These are phyloP conservation scores for Apodemia mormo DNA, from an alignment of 2,888 invertebrate species.

Conservation along the genomic window DNA sequence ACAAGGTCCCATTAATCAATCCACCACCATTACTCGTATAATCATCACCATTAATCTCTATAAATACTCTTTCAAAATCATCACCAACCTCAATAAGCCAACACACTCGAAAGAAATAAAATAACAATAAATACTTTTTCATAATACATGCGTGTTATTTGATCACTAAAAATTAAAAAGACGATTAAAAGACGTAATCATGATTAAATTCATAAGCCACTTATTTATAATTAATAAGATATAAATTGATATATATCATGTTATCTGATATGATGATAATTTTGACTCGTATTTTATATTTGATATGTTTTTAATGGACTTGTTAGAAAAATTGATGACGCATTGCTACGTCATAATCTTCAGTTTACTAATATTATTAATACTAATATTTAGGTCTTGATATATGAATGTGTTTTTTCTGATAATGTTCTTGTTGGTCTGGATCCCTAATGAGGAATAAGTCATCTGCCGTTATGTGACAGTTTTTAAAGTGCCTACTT, in stretches of 20 bases:
- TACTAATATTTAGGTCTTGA: too few species aligned
- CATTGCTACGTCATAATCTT: too few species aligned
- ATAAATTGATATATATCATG: neutral
- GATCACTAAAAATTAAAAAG: neutral
- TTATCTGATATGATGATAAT: conserved; percentile 1
- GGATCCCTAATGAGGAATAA: too few species aligned
- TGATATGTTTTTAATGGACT: neutral
- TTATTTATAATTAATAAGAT: conserved; percentile 14
- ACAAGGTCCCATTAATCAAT: conserved; percentile 42
- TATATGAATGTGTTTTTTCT: too few species aligned
- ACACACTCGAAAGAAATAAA: conserved; percentile 29
- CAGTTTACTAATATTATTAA: too few species aligned
- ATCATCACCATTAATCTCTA: conserved; percentile 26
- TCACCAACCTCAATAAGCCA: conserved; percentile 14
- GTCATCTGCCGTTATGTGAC: too few species aligned
- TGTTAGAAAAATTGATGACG: neutral
- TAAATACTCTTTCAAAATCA: conserved; percentile 11
- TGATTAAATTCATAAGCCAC: conserved; percentile 14
- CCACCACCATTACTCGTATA: neutral
- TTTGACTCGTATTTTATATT: neutral
- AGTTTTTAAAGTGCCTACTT: too few species aligned
- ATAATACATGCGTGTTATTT: conserved; percentile 30
- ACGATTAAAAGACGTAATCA: neutral
- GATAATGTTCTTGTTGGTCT: too few species aligned
- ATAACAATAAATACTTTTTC: conserved; percentile 27